Base-by-base conservation (phyloP, 2,888 invertebrate genomes). In the Cephus spinipes region DNA sequence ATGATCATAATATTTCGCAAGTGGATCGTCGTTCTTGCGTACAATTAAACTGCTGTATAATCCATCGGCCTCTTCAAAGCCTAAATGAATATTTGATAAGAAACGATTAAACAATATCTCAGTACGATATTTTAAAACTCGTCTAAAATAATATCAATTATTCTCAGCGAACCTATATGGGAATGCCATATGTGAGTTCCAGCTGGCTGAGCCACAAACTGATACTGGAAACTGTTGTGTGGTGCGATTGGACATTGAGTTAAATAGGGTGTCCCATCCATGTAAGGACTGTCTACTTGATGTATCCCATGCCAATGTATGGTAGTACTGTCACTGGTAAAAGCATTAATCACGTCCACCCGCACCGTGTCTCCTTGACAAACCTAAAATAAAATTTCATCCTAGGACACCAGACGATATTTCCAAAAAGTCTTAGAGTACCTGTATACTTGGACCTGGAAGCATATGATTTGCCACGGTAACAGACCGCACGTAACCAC, bases 221-320 rank as follows among this genome's bases (percentile, higher is more conserved):
- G 83, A 81, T 92, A 92, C 30, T 79, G 83, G 84, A 92, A 92
- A 23, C 86, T 86, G 40, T 87, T 88, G 55, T 87, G 87, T 6
- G 92, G 90, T n/a, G 85, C 86, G 79, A 92, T 91, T 3, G 92
- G 91, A 79, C 92, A 92, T 85, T 92, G 92, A 15, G 92, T 91
- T 12, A 92, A 82, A 73, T 89, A 91, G 11, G 92, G 91, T n/a
- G 91, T 90, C 68, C 92, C 92, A 83, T 92, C 92, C 92, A 92
- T 92, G 84, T 89, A 91, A 3, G 91, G 91, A 23, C 90, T 88
- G 31, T 83, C 84, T 36, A 84, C 80, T 82, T 92, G 92, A 80
- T 90, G 90, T 23, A 92, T 85, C 33, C 93, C 93, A 85, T 93
- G 93, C 93, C 93, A 93, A 85, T 93, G 93, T 73, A 93, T 92